Evolutionary conservation across 2,888 invertebrate species (phyloP), one percentile per base, ranked within the genome.

Genomic region (Lordiphosa andalusiaca): DNA sequence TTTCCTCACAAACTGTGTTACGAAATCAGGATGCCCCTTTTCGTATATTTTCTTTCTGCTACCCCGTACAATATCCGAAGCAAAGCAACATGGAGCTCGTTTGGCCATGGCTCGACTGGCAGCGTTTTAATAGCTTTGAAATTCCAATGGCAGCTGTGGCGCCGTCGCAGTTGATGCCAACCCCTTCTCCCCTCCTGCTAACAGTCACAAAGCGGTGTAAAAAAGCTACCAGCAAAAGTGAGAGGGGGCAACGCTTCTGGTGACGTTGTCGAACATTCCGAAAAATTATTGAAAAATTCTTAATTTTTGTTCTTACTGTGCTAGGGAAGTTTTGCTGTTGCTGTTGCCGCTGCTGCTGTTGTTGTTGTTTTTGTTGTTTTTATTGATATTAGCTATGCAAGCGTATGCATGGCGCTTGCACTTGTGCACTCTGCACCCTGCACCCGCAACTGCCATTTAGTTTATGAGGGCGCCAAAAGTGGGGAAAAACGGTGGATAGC

Each of bases 51-150:
- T 33, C 6, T 30, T 9, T 39, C 3, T 33, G 6, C 42, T 39
- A 44, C 16, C 53, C 63, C 59, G 63, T 53, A 60, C 33, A 13
- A 13, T 33, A 23, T 52, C 19, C 30, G 35, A 57, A 44, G 30
- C 40, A 13, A 36, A 53, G 33, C 58, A 48, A 52, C 36, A 60
- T 62, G 77, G 83, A 73, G 72, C 78, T 86, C 88, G 83, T 81
- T 78, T 89, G 89, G 89, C 82, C 83, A 80, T 82, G 76, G 87
- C 82, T 82, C 78, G 78, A 76, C 85, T 84, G 78, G 87, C 82
- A 88, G 84, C 86, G 87, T 87, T 89, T 89, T 89, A 89, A 89
- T 89, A 88, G 87, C 85, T 87, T 88, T 87, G 88, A 82, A 87
- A 87, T 85, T 86, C 84, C 84, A 84, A 84, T 84, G 85, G 83